Percentiles rank a stretch among this genome's conserved stretches.
These are phyloP conservation scores for Pseudochirops corinnae DNA, from an alignment of 2,797 vertebrate species.

Conservation along the genomic window DNA sequence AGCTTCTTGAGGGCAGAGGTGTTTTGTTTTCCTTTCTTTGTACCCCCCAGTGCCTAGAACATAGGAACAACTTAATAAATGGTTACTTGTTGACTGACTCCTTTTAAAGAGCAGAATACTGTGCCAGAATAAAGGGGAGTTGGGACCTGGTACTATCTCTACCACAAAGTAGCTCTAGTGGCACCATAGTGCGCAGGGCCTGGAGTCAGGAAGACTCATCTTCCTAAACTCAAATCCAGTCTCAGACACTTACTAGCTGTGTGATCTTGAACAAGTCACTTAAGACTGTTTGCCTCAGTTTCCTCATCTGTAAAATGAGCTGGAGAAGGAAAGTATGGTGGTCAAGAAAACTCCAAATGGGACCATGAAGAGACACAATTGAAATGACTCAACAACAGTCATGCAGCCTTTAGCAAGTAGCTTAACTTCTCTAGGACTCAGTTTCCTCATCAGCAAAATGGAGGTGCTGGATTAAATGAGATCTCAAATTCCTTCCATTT, in stretches of 20 bases:
- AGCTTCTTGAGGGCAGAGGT: background rate
- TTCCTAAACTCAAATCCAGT: too few species aligned
- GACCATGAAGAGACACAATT: background rate
- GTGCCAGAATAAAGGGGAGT: background rate
- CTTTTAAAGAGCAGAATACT: constrained; percentile 44
- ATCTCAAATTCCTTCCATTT: background rate
- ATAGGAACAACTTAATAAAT: background rate
- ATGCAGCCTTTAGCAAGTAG: background rate
- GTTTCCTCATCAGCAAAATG: background rate
- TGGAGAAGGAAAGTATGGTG: background rate
- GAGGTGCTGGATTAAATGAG: background rate
- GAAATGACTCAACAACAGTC: background rate
- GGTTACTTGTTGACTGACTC: background rate
- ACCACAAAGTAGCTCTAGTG: too few species aligned
- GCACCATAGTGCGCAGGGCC: too few species aligned
- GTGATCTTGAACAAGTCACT: background rate
- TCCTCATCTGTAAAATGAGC: background rate
- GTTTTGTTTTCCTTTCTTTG: background rate
- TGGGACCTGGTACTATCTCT: too few species aligned
- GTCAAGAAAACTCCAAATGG: background rate
- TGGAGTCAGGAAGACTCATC: too few species aligned
- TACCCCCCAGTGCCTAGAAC: background rate
- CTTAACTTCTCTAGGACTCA: background rate
- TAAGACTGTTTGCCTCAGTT: background rate
- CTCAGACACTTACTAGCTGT: background rate